A percentile compares a stretch with the other conserved stretches of the same genome.
Conservation (phyloP, 2,797 vertebrate genomes). For the Neostethus bicornis region DNA sequence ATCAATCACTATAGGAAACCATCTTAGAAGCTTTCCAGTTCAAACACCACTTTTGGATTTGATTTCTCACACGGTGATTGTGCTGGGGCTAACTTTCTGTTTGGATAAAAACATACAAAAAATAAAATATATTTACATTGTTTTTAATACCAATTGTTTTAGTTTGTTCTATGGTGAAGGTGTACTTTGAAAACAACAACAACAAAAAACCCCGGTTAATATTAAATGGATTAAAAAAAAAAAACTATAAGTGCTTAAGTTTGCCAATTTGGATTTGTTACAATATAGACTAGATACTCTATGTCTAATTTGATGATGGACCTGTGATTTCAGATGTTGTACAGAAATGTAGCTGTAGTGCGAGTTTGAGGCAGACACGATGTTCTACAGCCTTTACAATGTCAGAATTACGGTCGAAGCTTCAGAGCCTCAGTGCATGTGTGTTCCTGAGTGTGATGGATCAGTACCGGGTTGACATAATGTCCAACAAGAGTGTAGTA, state of each 20-base stretch:
- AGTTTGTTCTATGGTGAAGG: too few relatives aligned
- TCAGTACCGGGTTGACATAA: conserved; percentile 70
- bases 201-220: too few relatives aligned
- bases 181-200: too few relatives aligned
- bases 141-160: too few relatives aligned
- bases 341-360: conserved; percentile 56
- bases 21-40: too few relatives aligned
- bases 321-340: conserved; percentile 71
- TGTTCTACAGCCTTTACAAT: conserved; percentile 72
- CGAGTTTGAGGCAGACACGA: conserved; percentile 67
- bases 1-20: too few relatives aligned
- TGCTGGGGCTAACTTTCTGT: too few relatives aligned
- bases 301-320: conserved; percentile 56
- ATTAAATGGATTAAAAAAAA: conserved; percentile 42
- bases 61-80: too few relatives aligned
- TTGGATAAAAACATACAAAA: too few relatives aligned
- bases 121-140: too few relatives aligned
- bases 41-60: too few relatives aligned
- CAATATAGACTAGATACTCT: conserved; percentile 71
- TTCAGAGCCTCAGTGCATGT: conserved; percentile 43
- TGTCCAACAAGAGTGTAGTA: conserved; percentile 76
- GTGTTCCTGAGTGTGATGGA: conserved; percentile 65
- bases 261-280: conserved; percentile 53
- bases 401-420: conserved; percentile 67
- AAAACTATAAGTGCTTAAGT: conserved; percentile 56